Evolutionary conservation across 23 tunicate genomes (phyloP).

Genomic region (Botrylloides violaceus): DNA sequence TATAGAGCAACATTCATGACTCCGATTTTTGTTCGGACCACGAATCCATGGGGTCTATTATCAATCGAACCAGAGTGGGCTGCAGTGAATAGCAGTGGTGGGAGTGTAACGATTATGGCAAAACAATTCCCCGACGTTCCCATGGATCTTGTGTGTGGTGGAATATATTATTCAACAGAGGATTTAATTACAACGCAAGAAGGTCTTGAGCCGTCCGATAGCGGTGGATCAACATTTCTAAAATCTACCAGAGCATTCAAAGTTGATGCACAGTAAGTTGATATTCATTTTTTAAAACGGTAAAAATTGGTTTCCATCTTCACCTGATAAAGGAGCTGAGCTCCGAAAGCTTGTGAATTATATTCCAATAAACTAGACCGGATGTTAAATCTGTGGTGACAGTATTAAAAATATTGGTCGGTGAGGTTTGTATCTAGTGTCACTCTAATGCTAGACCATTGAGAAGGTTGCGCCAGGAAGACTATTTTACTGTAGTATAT

Average conservation of each 20-base stretch:
- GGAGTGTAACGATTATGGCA: slow-evolving; percentile 3
- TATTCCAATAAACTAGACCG: no score
- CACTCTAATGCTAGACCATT: no score
- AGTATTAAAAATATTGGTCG: no score
- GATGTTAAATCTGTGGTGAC: no score
- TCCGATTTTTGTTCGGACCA: neutral
- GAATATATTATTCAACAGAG: neutral
- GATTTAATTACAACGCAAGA: neutral
- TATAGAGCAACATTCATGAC: neutral
- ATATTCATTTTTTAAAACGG: neutral
- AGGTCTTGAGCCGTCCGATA: neutral
- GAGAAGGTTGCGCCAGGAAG: no score
- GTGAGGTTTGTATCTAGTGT: no score
- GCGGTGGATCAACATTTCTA: neutral
- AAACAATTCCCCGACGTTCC: neutral
- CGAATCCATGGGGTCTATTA: slow-evolving; percentile 7
- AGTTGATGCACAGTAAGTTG: neutral
- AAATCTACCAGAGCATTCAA: neutral
- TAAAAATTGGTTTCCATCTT: no score
- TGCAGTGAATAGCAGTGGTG: neutral
- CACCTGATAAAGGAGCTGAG: no score
- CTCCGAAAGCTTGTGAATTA: no score
- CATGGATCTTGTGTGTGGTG: slow-evolving; percentile 6
- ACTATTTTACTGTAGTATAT: no score
- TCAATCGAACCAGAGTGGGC: slow-evolving; percentile 9